Conservation (phyloP, 2,113 vertebrate genomes). For the Saguinus midas region DNA sequence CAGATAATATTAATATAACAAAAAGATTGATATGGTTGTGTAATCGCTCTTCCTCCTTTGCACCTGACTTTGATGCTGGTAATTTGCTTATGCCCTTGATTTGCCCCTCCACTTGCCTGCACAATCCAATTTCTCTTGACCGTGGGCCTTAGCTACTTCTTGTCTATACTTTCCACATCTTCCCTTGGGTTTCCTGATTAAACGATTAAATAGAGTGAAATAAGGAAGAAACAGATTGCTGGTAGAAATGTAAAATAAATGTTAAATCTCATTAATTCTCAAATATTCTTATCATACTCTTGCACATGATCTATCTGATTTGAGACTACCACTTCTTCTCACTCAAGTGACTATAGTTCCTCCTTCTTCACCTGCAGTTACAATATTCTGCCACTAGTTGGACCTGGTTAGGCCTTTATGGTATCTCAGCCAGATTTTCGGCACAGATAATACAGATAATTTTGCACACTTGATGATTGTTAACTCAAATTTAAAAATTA, state of each 20-base stretch:
- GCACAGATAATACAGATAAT: background rate
- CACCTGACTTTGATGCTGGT: background rate
- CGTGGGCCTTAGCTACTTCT: background rate
- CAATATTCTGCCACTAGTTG: background rate
- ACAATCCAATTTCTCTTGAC: background rate
- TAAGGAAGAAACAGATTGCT: constrained; percentile 3
- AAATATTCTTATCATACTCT: background rate
- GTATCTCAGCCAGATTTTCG: background rate
- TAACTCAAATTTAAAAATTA: constrained; percentile 2
- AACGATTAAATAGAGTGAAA: background rate
- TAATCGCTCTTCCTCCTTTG: background rate
- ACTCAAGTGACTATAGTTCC: background rate
- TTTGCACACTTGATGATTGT: background rate
- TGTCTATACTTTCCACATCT: background rate
- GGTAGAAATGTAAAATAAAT: constrained; percentile 6
- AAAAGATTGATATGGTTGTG: background rate
- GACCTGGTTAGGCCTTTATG: background rate
- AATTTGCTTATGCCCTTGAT: background rate
- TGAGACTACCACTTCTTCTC: background rate
- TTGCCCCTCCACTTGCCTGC: background rate
- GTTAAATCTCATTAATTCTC: background rate
- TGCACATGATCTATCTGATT: background rate
- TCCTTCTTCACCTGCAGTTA: background rate
- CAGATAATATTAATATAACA: background rate
- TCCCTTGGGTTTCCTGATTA: background rate